Conservation (phyloP, 2,888 invertebrate genomes). For the Acleris holmiana region DNA sequence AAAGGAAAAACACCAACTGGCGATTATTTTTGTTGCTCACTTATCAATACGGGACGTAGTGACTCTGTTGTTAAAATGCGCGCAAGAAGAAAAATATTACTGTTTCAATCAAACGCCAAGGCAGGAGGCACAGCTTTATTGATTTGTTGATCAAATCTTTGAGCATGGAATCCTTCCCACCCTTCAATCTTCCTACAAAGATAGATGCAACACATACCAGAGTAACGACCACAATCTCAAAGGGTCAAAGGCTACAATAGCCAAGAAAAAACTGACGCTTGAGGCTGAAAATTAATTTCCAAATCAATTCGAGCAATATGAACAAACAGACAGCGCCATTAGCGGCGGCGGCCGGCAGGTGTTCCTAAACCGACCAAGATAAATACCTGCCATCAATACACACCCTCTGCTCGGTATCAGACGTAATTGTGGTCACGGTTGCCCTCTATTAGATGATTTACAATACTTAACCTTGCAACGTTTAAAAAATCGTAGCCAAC, state of each 20-base stretch:
- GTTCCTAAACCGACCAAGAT: slow-evolving; percentile 78
- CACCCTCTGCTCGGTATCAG: slow-evolving; percentile 65
- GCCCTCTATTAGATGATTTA: slow-evolving; percentile 43
- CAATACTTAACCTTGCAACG: too few relatives aligned
- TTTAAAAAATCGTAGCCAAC: too few relatives aligned
- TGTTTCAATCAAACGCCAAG: too few relatives aligned
- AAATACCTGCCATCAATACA: slow-evolving; percentile 77
- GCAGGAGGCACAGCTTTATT: too few relatives aligned
- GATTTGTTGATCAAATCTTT: background rate
- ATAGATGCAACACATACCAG: background rate
- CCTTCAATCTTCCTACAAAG: slow-evolving; percentile 4
- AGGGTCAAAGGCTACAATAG: slow-evolving; percentile 4
- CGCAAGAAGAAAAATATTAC: too few relatives aligned
- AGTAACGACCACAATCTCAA: slow-evolving; percentile 10
- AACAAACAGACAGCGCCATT: slow-evolving; percentile 21
- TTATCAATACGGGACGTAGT: too few relatives aligned
- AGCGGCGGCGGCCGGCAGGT: slow-evolving; percentile 68
- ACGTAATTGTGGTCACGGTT: slow-evolving; percentile 66
- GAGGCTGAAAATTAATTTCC: slow-evolving; percentile 29
- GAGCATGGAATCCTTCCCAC: background rate
- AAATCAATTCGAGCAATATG: slow-evolving; percentile 24
- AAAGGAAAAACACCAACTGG: too few relatives aligned
- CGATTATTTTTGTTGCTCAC: too few relatives aligned
- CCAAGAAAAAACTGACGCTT: slow-evolving; percentile 18
- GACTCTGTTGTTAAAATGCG: too few relatives aligned